These are phyloP conservation scores for Opisthocomus hoazin DNA, from an alignment of 2,113 vertebrate genomes.

Conservation along the genomic window DNA sequence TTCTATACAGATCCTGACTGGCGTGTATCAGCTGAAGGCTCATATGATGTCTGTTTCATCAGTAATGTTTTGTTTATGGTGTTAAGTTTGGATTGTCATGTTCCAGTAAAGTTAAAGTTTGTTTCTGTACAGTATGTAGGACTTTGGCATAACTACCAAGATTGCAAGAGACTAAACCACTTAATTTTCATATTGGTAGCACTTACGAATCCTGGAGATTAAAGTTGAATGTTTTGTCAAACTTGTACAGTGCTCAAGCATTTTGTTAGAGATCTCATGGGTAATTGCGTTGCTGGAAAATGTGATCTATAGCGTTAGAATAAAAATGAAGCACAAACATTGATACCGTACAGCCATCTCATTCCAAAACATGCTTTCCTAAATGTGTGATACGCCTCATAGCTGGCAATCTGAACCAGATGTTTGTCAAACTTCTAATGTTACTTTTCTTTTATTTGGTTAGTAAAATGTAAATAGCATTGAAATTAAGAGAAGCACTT, in stretches of 20 bases:
- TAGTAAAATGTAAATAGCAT: background rate
- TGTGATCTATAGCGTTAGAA: background rate
- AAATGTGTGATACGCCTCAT: background rate
- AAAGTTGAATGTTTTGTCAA: background rate
- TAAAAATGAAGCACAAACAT: background rate
- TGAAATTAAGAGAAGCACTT: too few relatives aligned
- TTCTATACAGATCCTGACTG: conserved; percentile 19
- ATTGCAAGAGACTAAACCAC: background rate
- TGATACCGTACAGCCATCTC: background rate
- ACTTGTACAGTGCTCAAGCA: background rate
- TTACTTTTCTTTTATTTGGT: background rate
- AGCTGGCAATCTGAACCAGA: background rate
- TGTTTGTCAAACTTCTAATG: background rate
- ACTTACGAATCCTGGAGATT: background rate
- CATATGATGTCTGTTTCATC: conserved; percentile 19
- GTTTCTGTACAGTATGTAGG: background rate
- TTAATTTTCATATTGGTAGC: background rate
- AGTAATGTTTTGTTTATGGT: conserved; percentile 7
- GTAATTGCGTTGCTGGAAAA: conserved; percentile 9
- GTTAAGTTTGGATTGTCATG: conserved; percentile 16
- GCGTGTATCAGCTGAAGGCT: background rate
- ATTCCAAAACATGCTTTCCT: background rate
- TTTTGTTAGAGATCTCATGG: background rate
- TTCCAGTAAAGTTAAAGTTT: background rate
- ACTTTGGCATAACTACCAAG: background rate